These are phyloP conservation scores for Hirtodrosophila histrioides DNA, from an alignment of 2,888 invertebrate species.

Conservation along the genomic window DNA sequence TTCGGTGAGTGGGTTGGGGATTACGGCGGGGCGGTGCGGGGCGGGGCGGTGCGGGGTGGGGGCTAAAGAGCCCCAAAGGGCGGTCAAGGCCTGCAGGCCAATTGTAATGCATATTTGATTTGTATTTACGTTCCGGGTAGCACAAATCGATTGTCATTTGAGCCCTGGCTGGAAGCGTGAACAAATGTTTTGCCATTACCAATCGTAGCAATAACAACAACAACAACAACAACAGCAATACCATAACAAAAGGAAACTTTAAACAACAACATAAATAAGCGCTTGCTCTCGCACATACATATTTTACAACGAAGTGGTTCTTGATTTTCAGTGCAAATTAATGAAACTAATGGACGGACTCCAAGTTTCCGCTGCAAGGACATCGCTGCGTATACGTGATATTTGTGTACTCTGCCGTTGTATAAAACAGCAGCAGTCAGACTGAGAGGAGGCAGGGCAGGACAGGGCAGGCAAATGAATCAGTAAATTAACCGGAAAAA, in stretches of 20 bases:
- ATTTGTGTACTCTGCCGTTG: conserved; percentile 14
- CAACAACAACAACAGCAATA: conserved; percentile 17
- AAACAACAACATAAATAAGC: conserved; percentile 57
- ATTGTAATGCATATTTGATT: conserved; percentile 79
- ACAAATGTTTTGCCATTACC: conserved; percentile 71
- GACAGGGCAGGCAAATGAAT: conserved; percentile 47
- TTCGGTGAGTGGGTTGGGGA: conserved; percentile 3
- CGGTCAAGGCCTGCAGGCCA: conserved; percentile 60
- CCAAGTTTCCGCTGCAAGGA: conserved; percentile 16
- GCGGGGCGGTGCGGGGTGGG: not conserved
- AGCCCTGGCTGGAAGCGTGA: conserved; percentile 54
- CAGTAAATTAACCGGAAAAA: conserved; percentile 65
- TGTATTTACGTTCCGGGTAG: conserved; percentile 61
- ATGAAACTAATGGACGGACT: conserved; percentile 44
- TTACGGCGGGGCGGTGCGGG: not conserved
- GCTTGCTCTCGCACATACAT: conserved; percentile 4
- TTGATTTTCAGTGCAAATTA: conserved; percentile 55
- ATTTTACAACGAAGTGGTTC: conserved; percentile 32
- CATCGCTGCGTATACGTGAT: conserved; percentile 47
- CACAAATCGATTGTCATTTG: conserved; percentile 73
- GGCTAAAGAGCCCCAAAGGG: conserved; percentile 1
- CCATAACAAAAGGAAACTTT: conserved; percentile 33
- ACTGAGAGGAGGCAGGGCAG: conserved; percentile 1
- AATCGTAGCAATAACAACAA: conserved; percentile 30
- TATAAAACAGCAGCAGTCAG: conserved; percentile 7